Base-by-base conservation (phyloP, 30 jellyfish, hydroid and myxozoan genomes). In the Turritopsis dohrnii region DNA sequence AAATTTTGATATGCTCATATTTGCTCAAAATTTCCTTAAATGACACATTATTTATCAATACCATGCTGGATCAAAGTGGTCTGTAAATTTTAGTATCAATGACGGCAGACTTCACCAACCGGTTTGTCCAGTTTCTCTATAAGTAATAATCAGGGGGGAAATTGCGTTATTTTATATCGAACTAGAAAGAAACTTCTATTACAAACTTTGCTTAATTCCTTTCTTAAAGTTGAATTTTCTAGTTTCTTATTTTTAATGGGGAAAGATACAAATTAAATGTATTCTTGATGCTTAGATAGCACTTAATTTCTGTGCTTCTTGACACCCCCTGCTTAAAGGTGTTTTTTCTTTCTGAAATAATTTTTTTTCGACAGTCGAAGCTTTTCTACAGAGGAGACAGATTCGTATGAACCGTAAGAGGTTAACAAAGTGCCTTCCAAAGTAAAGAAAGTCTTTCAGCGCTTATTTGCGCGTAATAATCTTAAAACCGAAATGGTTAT, bases 401-500 rank as follows among this genome's bases (percentile, higher is more conserved):
- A 66, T 66, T 21, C 76, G 76, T 26, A 26, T 66, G 29, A 66
- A 66, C 29, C 27, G 7, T 16, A 54, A 54, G 76, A 66, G 29
- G 16, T 66, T 66, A 17, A 66, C 83, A 74, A 26, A 74, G 83
- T 74, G 83, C 83, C 83, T 74, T 74, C 65, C 17, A 74, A 74
- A 74, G 65, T 74, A 74, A 74, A 74, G 23, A 28, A 65, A n/a
- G 8, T 27, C 18, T 53, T 81, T 20, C 66, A 22, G 88, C 88
- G 88, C 16, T 25, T 81, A 16, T 65, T 81, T 65, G 75, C 88
- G 88, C 88, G 66, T 24, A n/a, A 28, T 13, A 21, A 60, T 53
- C 54, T 21, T 53, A 26, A 54, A 29, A 21, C 81, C 28, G 66
- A 54, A 53, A 94, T 94, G 99, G 99, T 94, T 28, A 95, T 94